phyloP scores from a whole-genome alignment of 2,113 vertebrate genomes.

The Pholis gunnellus region DNA sequence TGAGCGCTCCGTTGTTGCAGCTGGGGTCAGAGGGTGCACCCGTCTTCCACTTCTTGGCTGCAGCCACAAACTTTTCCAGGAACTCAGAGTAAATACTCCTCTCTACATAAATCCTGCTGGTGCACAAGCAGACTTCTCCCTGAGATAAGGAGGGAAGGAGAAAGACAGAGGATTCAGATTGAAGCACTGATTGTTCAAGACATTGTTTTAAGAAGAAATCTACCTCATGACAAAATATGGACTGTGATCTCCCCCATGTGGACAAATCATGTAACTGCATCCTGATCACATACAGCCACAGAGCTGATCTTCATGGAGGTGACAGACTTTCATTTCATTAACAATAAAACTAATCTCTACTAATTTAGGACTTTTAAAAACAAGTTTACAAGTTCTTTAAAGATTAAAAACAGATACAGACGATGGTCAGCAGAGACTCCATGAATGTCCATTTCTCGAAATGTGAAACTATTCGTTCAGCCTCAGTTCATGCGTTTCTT shows the following conservation, averaged over 20 bases:
- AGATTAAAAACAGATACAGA: neutral
- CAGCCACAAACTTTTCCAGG: conserved; percentile 91
- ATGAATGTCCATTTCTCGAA: no score
- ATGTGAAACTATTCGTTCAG: no score
- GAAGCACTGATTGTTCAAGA: neutral
- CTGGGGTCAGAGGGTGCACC: conserved; percentile 88
- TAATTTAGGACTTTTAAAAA: no score
- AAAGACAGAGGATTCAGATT: neutral
- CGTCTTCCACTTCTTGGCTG: conserved; percentile 90
- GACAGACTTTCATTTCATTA: neutral
- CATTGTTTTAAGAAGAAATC: neutral
- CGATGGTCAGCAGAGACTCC: no score
- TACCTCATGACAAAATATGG: neutral
- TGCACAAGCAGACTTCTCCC: conserved; percentile 98
- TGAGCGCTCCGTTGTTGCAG: conserved; percentile 89
- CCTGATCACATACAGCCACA: neutral
- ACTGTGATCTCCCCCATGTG: conserved; percentile 47
- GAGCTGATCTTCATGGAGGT: neutral
- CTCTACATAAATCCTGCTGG: conserved; percentile 97
- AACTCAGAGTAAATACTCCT: conserved; percentile 90
- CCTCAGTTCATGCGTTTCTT: no score
- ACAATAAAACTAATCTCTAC: neutral
- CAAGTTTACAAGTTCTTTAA: neutral
- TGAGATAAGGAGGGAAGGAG: conserved; percentile 57
- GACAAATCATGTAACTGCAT: conserved; percentile 35